phyloP scores from a whole-genome alignment of 2,888 invertebrate genomes.

The Eupelmus urozonus region DNA sequence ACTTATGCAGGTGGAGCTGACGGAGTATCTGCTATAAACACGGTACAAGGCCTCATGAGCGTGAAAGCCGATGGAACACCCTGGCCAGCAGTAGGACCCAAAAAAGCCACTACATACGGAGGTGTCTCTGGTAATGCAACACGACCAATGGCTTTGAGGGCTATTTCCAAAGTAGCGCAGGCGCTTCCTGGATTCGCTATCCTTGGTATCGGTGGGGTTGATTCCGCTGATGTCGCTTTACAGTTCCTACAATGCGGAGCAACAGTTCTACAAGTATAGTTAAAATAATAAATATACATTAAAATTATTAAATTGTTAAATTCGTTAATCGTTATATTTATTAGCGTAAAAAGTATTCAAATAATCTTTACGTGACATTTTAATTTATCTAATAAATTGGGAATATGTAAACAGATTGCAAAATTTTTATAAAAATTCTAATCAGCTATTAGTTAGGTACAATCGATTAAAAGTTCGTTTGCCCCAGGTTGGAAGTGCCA shows the following conservation, averaged over 20 bases:
- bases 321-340: no score
- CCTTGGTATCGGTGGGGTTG: constrained; percentile 97
- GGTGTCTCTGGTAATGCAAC: constrained; percentile 96
- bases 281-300: not conserved
- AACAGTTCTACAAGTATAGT: constrained; percentile 88
- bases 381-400: no score
- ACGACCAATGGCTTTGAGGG: constrained; percentile 94
- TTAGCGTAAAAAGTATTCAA: no score
- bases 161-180: constrained; percentile 92
- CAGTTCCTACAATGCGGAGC: constrained; percentile 97
- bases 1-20: constrained; percentile 86
- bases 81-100: constrained; percentile 93
- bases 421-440: no score
- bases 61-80: constrained; percentile 88
- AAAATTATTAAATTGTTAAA: no score
- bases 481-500: constrained; percentile 92
- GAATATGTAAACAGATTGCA: no score
- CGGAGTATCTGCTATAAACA: constrained; percentile 98
- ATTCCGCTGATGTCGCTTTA: constrained; percentile 96
- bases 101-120: constrained; percentile 93
- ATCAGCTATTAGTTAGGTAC: not conserved
- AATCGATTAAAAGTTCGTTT: not conserved
- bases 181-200: constrained; percentile 93
- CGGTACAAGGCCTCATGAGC: constrained; percentile 96
- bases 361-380: no score